Conservation (phyloP, 2,113 vertebrate genomes). For the Toxostoma redivivum region DNA sequence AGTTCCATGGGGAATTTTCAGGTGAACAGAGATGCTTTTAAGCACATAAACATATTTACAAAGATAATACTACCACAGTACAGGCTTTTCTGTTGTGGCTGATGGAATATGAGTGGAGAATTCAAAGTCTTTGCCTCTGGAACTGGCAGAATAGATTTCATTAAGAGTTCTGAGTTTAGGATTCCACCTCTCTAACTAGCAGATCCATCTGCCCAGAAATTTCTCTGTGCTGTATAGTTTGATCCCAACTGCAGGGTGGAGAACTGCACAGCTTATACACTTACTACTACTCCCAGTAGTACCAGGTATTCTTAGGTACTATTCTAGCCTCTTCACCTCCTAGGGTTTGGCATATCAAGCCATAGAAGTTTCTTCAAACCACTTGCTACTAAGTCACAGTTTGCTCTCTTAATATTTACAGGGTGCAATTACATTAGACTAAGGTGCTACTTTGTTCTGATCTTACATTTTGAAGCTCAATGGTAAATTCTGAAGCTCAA, state of each 20-base stretch:
- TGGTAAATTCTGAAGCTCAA: background rate
- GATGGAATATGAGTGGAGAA: background rate
- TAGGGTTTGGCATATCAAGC: background rate
- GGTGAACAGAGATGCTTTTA: background rate
- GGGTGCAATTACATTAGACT: background rate
- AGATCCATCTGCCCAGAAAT: background rate
- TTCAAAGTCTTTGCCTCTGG: background rate
- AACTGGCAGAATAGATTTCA: background rate
- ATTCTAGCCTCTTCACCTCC: background rate
- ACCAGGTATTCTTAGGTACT: background rate
- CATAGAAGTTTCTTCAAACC: background rate
- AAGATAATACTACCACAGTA: background rate
- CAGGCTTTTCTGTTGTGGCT: background rate
- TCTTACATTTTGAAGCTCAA: background rate
- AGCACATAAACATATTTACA: background rate
- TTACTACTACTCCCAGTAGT: background rate
- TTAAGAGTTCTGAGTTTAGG: background rate
- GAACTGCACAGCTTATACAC: background rate
- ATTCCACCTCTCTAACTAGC: background rate
- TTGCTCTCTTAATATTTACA: background rate
- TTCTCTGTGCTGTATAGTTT: background rate
- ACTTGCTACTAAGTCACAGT: background rate
- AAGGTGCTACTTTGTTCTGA: background rate
- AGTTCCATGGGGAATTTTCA: background rate
- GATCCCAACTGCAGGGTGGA: background rate